phyloP scores from a whole-genome alignment of 2,113 vertebrate species.

The Gnathonemus echidnorhynchus region DNA sequence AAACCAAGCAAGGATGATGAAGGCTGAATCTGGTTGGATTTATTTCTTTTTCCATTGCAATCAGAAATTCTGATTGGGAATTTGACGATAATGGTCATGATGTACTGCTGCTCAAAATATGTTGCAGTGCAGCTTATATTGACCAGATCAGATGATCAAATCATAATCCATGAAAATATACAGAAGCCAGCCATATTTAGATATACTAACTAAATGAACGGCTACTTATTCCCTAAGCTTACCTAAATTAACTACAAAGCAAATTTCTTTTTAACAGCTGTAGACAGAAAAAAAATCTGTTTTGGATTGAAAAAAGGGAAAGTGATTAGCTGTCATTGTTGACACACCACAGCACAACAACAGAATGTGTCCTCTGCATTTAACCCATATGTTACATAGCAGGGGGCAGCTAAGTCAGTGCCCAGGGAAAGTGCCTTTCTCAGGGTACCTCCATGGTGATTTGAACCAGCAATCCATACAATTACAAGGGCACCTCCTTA shows the following conservation, averaged over 20 bases:
- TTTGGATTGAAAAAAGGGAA: not conserved
- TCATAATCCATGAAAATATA: not conserved
- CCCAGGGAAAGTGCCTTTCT: too few relatives aligned
- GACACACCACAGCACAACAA: too few relatives aligned
- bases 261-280: not conserved
- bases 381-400: too few relatives aligned
- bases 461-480: too few relatives aligned
- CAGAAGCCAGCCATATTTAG: not conserved
- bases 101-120: not conserved
- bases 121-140: not conserved
- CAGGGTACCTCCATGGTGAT: too few relatives aligned
- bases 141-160: not conserved
- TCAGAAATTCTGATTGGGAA: not conserved
- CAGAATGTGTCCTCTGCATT: too few relatives aligned
- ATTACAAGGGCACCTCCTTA: too few relatives aligned
- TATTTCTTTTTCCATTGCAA: constrained; percentile 5
- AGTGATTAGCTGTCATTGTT: too few relatives aligned
- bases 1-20: not conserved
- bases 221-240: not conserved
- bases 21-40: not conserved
- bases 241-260: not conserved
- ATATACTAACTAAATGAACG: not conserved
- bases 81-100: not conserved
- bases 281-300: not conserved
- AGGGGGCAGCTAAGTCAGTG: too few relatives aligned